Evolutionary conservation across 2,888 invertebrate genomes (phyloP).

Genomic region (Coremacera marginata): DNA sequence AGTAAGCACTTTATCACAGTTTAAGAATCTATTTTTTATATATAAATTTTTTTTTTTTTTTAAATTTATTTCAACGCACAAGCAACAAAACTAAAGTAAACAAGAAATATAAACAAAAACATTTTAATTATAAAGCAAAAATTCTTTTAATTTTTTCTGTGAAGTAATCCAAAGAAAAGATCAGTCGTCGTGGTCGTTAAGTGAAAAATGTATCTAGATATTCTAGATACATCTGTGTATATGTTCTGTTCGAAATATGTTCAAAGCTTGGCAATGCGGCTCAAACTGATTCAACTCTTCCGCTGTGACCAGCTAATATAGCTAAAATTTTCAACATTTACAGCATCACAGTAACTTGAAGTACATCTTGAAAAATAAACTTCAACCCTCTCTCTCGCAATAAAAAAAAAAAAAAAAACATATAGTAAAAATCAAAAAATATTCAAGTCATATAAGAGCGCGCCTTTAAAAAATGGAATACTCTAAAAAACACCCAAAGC

Average conservation of each 20-base stretch:
- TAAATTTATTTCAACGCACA: neutral
- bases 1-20: too few relatives aligned
- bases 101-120: neutral
- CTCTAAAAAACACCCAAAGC: constrained; percentile 7
- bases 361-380: constrained; percentile 44
- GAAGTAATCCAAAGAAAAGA: neutral
- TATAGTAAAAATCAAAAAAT: neutral
- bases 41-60: constrained; percentile 24
- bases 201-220: neutral
- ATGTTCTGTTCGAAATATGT: neutral
- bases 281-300: constrained; percentile 68
- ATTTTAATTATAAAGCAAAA: neutral
- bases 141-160: constrained; percentile 18
- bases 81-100: neutral
- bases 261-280: constrained; percentile 64
- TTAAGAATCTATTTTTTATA: constrained; percentile 49
- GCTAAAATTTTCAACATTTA: constrained; percentile 47
- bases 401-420: neutral
- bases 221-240: neutral
- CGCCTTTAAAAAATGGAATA: neutral
- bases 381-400: constrained; percentile 28
- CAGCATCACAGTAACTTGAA: constrained; percentile 22
- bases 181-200: neutral
- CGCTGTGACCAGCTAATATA: constrained; percentile 59
- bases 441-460: constrained; percentile 35